These are phyloP conservation scores for Drosophila niveifrons DNA, from an alignment of 2,888 invertebrate species.

Conservation along the genomic window DNA sequence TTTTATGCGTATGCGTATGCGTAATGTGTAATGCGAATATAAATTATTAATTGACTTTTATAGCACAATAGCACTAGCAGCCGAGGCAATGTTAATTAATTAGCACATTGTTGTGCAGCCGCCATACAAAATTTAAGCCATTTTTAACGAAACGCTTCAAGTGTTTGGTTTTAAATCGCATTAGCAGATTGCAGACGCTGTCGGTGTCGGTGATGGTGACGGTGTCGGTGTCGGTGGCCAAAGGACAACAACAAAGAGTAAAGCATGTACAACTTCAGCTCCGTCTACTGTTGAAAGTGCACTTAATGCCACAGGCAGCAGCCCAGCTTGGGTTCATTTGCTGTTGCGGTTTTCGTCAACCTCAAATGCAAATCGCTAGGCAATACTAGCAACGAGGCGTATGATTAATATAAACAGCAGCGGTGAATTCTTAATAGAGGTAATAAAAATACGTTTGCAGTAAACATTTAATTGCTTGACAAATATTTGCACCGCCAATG, in stretches of 20 bases:
- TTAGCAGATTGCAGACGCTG: conserved; percentile 46
- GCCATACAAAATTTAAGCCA: conserved; percentile 52
- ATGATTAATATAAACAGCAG: conserved; percentile 64
- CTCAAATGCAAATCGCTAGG: conserved; percentile 30
- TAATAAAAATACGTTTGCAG: conserved; percentile 51
- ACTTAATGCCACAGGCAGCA: conserved; percentile 37
- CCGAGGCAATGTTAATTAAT: conserved; percentile 65
- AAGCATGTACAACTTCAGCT: conserved; percentile 7
- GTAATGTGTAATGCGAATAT: conserved; percentile 66
- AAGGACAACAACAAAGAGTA: conserved; percentile 19
- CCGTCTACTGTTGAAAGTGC: conserved; percentile 37
- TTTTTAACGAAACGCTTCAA: conserved; percentile 50
- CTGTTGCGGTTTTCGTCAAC: conserved; percentile 35
- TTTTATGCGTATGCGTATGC: conserved; percentile 62
- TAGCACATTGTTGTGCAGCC: conserved; percentile 52
- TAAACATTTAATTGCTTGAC: conserved; percentile 72
- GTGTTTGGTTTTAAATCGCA: conserved; percentile 65
- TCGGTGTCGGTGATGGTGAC: neutral
- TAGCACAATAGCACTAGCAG: conserved; percentile 18
- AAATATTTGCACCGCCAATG: conserved; percentile 71
- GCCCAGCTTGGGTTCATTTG: conserved; percentile 36
- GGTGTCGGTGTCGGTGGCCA: neutral
- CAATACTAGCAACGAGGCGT: conserved; percentile 53
- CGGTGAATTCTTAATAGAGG: conserved; percentile 27
- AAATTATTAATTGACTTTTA: conserved; percentile 69